Evolutionary conservation across 2,888 invertebrate genomes (phyloP).

Genomic region (Diaprepes abbreviatus): DNA sequence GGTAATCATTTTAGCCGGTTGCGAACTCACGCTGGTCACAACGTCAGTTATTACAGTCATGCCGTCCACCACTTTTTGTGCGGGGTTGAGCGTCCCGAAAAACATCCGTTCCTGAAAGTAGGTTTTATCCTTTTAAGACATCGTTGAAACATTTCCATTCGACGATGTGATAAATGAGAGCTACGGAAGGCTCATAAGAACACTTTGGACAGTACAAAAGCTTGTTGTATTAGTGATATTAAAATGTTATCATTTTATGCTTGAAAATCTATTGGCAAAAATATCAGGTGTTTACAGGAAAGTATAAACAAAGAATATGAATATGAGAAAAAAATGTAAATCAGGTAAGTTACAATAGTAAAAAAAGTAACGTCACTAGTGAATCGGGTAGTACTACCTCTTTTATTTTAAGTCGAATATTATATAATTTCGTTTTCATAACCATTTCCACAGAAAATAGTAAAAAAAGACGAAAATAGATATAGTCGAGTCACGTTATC

Average conservation of each 20-base stretch:
- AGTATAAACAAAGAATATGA: background rate
- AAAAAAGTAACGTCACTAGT: too few species aligned
- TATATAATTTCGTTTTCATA: too few species aligned
- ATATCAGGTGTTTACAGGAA: background rate
- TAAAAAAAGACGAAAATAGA: too few species aligned
- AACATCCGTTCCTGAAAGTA: slow-evolving; percentile 64
- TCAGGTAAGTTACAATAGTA: too few species aligned
- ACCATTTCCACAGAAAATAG: too few species aligned
- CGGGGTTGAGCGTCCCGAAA: slow-evolving; percentile 63
- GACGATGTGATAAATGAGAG: background rate
- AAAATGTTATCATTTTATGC: too few species aligned
- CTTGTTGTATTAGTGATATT: too few species aligned
- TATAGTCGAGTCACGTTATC: too few species aligned
- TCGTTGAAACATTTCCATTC: background rate
- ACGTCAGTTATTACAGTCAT: slow-evolving; percentile 72
- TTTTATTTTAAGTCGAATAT: too few species aligned
- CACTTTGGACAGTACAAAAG: slow-evolving; percentile 41
- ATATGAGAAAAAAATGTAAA: background rate
- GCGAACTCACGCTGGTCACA: slow-evolving; percentile 75
- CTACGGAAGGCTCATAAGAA: slow-evolving; percentile 53
- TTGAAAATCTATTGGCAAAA: background rate
- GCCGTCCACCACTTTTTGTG: slow-evolving; percentile 72
- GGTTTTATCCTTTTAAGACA: slow-evolving; percentile 60
- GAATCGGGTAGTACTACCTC: too few species aligned
- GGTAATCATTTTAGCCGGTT: slow-evolving; percentile 78